Evolutionary conservation across 1,140 invertebrate species (phyloP).

Genomic region (Hermatobates lingyangjiaoensis): DNA sequence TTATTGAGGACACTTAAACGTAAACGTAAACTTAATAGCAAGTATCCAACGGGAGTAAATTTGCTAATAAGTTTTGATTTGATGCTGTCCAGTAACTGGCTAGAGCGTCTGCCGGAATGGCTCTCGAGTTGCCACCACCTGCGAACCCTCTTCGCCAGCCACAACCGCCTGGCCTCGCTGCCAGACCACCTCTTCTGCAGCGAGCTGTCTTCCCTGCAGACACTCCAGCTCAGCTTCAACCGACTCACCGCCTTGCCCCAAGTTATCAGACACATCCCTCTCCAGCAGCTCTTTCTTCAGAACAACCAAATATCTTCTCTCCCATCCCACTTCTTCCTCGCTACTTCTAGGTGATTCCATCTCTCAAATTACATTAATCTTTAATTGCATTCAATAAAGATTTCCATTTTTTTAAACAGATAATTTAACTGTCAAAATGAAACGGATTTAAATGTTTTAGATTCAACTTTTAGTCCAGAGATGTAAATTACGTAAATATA

Average conservation of each 20-base stretch:
- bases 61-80: not conserved
- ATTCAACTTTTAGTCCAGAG: too few species aligned
- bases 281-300: conserved; percentile 52
- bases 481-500: too few species aligned
- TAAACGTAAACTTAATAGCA: too few species aligned
- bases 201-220: conserved; percentile 44
- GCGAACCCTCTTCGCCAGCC: conserved; percentile 47
- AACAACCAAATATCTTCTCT: conserved; percentile 52
- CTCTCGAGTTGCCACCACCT: conserved; percentile 50
- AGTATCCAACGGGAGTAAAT: too few species aligned
- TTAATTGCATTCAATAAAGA: too few species aligned
- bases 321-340: conserved; percentile 53
- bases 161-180: conserved; percentile 46
- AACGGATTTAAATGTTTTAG: too few species aligned
- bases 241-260: conserved; percentile 46
- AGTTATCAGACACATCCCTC: conserved; percentile 35
- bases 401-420: too few species aligned
- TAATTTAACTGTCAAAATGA: too few species aligned
- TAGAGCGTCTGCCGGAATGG: conserved; percentile 57
- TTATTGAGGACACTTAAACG: too few species aligned
- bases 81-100: conserved; percentile 37
- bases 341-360: conserved; percentile 32
- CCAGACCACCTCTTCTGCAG: conserved; percentile 52
- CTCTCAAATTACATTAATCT: conserved; percentile 2
- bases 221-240: conserved; percentile 55